Evolutionary conservation across 2,113 vertebrate genomes (phyloP), one percentile per base, ranked within the genome.

Genomic region (Willisornis vidua): DNA sequence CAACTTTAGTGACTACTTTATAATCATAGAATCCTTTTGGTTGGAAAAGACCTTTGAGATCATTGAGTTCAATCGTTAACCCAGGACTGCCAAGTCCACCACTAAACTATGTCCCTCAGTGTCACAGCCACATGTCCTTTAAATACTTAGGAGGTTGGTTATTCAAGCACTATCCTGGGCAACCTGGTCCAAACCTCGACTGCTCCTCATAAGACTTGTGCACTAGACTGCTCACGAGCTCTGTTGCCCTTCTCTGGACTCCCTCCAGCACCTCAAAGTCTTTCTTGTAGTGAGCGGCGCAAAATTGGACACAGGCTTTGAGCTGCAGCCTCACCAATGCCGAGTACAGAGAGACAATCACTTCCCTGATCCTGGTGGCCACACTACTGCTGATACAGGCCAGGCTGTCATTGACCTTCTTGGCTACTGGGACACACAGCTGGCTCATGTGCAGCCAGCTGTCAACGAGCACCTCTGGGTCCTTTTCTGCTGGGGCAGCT

Each of bases 291-390:
- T 5, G 19, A 62, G 0, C 1, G 48, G 57, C 19, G 7, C 39
- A 48, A 3, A 71, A 78, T 12, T 19, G 57, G 1, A n/a, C 24
- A 10, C 12, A 55, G 19, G 8, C 48, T 41, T 14, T 3, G 8
- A n/a, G 55, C 6, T 29, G 19, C 45, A 10, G 8, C 48, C n/a
- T 63, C 65, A 62, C 8, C 48, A 63, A 10, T 19, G 28, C 23
- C 0, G 0, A 54, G 6, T 14, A 29, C 19, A 70, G 18, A 1
- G 18, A 13, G 0, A n/a, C 5, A 7, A 16, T 24, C n/a, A 0
- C 23, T n/a, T n/a, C 15, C n/a, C n/a, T 39, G 55, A 2, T 23
- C 39, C 65, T 71, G 41, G 39, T 55, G 57, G 8, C 12, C 39
- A 28, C n/a, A n/a, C 8, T 2, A 24, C 2, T 10, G 4, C n/a